Base-by-base conservation (phyloP, 1,140 invertebrate genomes). In the Aphidius gifuensis region DNA sequence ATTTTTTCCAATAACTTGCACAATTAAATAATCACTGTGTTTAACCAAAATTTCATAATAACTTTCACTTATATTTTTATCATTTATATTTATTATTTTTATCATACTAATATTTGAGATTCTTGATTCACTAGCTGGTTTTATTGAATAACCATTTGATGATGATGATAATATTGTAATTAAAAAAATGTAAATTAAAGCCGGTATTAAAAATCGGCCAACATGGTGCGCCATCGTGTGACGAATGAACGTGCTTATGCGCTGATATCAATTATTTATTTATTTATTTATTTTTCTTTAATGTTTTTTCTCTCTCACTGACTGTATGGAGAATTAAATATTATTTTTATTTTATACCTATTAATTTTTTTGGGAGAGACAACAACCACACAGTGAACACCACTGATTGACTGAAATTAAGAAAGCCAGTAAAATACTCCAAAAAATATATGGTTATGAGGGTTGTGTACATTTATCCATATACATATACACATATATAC, bases 141-240 rank as follows among this genome's bases (percentile, higher is more conserved):
- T 43, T 8, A 23, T 43, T 51, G 2, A 32, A 38, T 50, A 11
- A n/a, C 16, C 5, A 42, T 8, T 21, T 57, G 44, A 16, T 43
- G 9, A 64, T 40, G 64, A 51, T 23, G 67, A 53, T 23, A 71
- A 65, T 65, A 69, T 38, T 61, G 60, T 65, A 16, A 16, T 16
- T 59, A 74, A 57, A 71, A 75, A 64, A 68, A 76, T 61, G 60
- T 75, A 59, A 61, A 70, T 69, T 73, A 76, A 65, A 68, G 69
- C 72, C 71, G 71, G 68, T 66, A 61, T 69, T 60, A 64, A 66
- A 67, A 67, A 65, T 58, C 69, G 62, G 69, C 65, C 72, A 72
- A 76, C 75, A 78, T 72, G 74, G 72, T 74, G 76, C 76, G 76
- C 76, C 76, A 79, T 79, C 73, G 70, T 79, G 74, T 74, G 70